Evolutionary conservation across 2,888 invertebrate genomes (phyloP), one percentile per base, ranked within the genome.

Genomic region (Polydrusus pterygomalis): DNA sequence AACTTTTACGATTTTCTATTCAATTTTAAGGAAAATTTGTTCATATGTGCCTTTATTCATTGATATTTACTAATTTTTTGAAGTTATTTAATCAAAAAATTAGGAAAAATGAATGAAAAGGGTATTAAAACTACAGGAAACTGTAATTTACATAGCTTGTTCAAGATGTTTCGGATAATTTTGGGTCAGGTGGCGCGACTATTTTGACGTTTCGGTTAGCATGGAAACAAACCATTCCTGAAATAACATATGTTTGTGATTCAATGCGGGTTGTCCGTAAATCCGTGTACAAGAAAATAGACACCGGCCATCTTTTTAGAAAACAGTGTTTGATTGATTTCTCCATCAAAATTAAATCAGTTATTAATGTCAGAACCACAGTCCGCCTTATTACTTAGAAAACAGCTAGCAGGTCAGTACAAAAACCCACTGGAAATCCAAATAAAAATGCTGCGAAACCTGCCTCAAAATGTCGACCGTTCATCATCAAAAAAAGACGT

Each of bases 331-430:
- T 80, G 80, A 81, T 81, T 81, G 79, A 79, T 80, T 76, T 79
- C 62, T 45, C 90, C 90, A 90, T 92, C 91, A 92, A 92, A 91
- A 93, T 92, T 91, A 90, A 91, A 92, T 90, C 92, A 91, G 92
- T 92, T 93, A 93, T 94, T 93, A 93, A 96, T 96, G 96, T 95
- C 96, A 93, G 96, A 96, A 92, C 93, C 93, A 93, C 96, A 96
- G 94, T 96, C 96, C 90, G 95, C 96, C 89, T 93, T 97, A 90
- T 91, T 97, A 91, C 92, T 97, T 90, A 94, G 95, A 91, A 97
- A 97, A 93, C 97, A 97, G 91, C 92, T 97, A 91, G 96, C 96
- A 93, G 97, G 97, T 96, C 92, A 90, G 91, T 90, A 80, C 71
- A 80, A 47, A 76, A 74, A 77, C 47, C 40, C 47, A 20, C 11